Conservation (phyloP, 2,113 vertebrate genomes). For the Isichthys henryi region DNA sequence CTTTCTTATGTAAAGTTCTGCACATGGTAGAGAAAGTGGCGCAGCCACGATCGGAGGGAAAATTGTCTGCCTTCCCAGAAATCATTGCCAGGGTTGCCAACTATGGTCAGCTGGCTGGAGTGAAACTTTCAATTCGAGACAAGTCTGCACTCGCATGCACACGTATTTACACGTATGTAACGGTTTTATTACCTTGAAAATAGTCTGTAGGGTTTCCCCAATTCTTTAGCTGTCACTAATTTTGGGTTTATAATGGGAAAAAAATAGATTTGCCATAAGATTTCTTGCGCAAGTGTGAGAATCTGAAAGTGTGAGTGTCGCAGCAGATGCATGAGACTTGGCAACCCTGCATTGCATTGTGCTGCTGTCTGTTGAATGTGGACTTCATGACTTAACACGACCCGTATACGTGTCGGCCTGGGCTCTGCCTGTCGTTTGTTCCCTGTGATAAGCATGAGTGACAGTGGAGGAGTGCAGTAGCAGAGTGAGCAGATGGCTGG, state of each 20-base stretch:
- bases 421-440: background rate
- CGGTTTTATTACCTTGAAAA: background rate
- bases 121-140: background rate
- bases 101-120: background rate
- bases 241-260: background rate
- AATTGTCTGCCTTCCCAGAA: background rate
- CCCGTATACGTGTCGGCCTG: background rate
- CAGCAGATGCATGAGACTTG: background rate
- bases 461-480: slow-evolving; percentile 48
- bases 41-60: background rate
- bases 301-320: background rate
- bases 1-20: background rate
- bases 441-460: slow-evolving; percentile 36
- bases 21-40: background rate
- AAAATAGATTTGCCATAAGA: background rate
- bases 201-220: background rate
- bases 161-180: background rate
- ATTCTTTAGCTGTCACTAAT: background rate
- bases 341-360: no score
- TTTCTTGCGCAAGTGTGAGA: background rate
- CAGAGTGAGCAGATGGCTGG: slow-evolving; percentile 57
- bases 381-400: background rate
- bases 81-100: background rate
- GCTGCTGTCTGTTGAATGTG: background rate
- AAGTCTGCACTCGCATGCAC: background rate